A percentile compares a stretch with the other conserved stretches of the same genome.
phyloP scores from a whole-genome alignment of 1,140 invertebrate genomes.

The Zaprionus capensis region DNA sequence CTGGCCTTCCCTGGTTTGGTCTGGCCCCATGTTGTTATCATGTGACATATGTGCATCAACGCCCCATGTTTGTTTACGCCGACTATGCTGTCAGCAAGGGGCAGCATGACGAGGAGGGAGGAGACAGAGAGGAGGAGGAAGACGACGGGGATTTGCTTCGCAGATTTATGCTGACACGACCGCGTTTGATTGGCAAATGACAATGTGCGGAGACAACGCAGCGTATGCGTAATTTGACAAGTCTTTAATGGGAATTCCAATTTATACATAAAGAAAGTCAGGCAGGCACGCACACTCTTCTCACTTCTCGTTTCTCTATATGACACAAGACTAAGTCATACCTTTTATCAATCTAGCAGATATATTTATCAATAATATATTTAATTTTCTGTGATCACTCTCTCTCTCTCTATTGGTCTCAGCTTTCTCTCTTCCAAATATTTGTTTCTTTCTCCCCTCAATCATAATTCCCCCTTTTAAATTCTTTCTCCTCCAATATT shows the following conservation, averaged over 20 bases:
- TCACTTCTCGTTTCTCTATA: too few relatives aligned
- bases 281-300: not conserved
- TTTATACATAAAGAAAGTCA: slow-evolving; percentile 42
- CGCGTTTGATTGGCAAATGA: slow-evolving; percentile 74
- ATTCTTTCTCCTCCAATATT: too few relatives aligned
- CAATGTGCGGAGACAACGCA: slow-evolving; percentile 60
- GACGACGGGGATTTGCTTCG: slow-evolving; percentile 5
- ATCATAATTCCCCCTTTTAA: too few relatives aligned
- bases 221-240: slow-evolving; percentile 79
- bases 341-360: too few relatives aligned
- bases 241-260: slow-evolving; percentile 62
- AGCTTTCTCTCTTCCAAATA: too few relatives aligned
- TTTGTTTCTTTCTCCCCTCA: too few relatives aligned
- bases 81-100: slow-evolving; percentile 57
- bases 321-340: too few relatives aligned
- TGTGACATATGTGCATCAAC: slow-evolving; percentile 83
- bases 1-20: too few relatives aligned
- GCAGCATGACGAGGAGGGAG: not conserved
- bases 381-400: too few relatives aligned
- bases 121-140: not conserved
- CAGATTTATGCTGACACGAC: slow-evolving; percentile 74
- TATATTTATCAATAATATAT: too few relatives aligned
- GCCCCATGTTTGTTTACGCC: slow-evolving; percentile 63
- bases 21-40: slow-evolving; percentile 79
- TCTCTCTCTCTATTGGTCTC: too few relatives aligned